A percentile compares a stretch with the other conserved stretches of the same genome.
Evolutionary conservation across 2,797 vertebrate species (phyloP).

Genomic region (Perodicticus potto): DNA sequence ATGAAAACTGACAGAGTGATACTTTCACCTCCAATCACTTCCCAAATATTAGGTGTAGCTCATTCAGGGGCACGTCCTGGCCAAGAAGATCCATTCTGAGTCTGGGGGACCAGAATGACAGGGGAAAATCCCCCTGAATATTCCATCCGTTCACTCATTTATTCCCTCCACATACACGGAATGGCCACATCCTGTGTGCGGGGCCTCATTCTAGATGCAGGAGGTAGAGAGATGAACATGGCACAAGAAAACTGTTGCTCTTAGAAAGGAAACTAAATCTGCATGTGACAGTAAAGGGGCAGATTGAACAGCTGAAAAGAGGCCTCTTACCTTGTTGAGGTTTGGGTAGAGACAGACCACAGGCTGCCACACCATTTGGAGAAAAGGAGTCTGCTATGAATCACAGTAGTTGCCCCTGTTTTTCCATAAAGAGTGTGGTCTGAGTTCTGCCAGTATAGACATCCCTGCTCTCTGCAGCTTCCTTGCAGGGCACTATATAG

Average conservation of each 20-base stretch:
- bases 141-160: neutral
- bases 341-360: neutral
- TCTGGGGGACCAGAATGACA: conserved; percentile 80
- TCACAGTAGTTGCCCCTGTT: neutral
- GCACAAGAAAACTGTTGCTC: neutral
- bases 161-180: neutral
- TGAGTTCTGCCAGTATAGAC: neutral
- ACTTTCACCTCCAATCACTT: conserved; percentile 83
- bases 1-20: conserved; percentile 80
- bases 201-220: neutral
- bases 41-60: conserved; percentile 82
- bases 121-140: conserved; percentile 39
- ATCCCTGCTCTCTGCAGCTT: too few species aligned
- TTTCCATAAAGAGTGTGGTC: neutral
- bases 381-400: neutral
- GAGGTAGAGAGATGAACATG: neutral
- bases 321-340: neutral
- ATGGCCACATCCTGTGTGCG: neutral
- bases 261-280: neutral
- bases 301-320: neutral
- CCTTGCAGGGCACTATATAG: neutral
- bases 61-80: conserved; percentile 81
- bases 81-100: conserved; percentile 75
- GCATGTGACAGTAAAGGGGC: neutral
- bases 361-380: too few species aligned